Evolutionary conservation across 2,113 vertebrate genomes (phyloP), one percentile per base, ranked within the genome.

Genomic region (Ctenomys sociabilis): DNA sequence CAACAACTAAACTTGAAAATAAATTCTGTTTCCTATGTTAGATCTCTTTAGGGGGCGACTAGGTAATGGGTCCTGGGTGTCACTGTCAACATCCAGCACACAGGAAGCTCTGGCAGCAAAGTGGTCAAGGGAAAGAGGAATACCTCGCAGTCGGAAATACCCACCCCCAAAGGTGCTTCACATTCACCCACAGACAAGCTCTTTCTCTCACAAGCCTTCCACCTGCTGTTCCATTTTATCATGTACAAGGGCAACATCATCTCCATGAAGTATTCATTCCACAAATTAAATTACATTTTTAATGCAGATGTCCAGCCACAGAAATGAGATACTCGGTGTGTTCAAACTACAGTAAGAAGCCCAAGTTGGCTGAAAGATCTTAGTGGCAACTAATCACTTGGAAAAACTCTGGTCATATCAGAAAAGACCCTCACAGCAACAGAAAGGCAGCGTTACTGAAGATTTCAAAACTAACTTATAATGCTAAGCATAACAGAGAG

Each of bases 1-100:
- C 43, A 91, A 63, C 37, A 86, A 93, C 61, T 86, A 90, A 45
- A 85, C 24, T 70, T 70, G 54, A n/a, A 70, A 70, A n/a, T n/a
- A n/a, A 24, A 63, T 63, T 87, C 88, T 81, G 32, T 88, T 68
- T 66, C 22, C 40, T 66, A 63, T 88, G 52, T 93, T 49, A 95
- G 91, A 66, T 77, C 86, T 61, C 57, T 68, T 77, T 32, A 94
- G 35, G 5, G 32, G 64, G 66, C 87, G 9, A 77, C 26, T 72
- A 81, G 49, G 59, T 59, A 85, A 54, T 43, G 88, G 88, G 90
- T 81, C 68, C 26, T 28, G 21, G 80, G 22, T 54, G 66, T 73
- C 73, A 78, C 52, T 73, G 40, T 64, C 57, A 32, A 81, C 26
- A 66, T 49, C 83, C 75, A 91, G 35, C 49, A 94, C 1, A 3